Conservation (phyloP, 2,797 vertebrate genomes). For the Hemibagrus guttatus region DNA sequence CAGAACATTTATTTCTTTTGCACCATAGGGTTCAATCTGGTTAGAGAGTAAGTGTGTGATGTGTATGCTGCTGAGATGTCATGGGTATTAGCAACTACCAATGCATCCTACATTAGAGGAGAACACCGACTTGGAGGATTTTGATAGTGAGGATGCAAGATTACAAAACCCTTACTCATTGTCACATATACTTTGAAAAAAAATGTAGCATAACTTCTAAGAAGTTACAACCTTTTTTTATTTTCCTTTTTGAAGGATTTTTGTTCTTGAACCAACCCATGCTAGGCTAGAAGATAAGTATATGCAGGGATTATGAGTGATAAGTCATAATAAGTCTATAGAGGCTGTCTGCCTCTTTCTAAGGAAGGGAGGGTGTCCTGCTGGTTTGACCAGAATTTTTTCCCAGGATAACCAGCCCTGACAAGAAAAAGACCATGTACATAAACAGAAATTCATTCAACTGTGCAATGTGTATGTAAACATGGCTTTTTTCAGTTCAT, state of each 20-base stretch:
- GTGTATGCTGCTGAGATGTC: constrained; percentile 32
- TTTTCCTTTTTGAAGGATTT: constrained; percentile 75
- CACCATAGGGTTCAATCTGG: constrained; percentile 6
- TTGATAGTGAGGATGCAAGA: constrained; percentile 21
- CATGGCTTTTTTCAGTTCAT: constrained; percentile 58
- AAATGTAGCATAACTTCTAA: constrained; percentile 75
- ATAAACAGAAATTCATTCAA: constrained; percentile 65
- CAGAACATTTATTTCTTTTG: background rate
- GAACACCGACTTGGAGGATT: constrained; percentile 3
- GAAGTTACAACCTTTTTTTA: constrained; percentile 73
- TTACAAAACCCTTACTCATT: constrained; percentile 34
- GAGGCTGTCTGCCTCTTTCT: constrained; percentile 52
- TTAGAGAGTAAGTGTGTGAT: background rate
- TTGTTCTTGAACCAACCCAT: constrained; percentile 60
- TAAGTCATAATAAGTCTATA: constrained; percentile 55
- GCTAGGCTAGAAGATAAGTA: constrained; percentile 51
- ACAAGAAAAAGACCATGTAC: constrained; percentile 63
- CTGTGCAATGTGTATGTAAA: constrained; percentile 68
- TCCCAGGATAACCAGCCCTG: constrained; percentile 59
- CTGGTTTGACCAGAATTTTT: constrained; percentile 29
- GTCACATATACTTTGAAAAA: constrained; percentile 40
- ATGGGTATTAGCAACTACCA: constrained; percentile 46
- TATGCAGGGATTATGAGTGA: constrained; percentile 55
- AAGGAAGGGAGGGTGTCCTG: constrained; percentile 37
- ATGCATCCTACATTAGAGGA: constrained; percentile 41